phyloP scores from a whole-genome alignment of 1,140 invertebrate genomes.

The Augochlora pura region DNA sequence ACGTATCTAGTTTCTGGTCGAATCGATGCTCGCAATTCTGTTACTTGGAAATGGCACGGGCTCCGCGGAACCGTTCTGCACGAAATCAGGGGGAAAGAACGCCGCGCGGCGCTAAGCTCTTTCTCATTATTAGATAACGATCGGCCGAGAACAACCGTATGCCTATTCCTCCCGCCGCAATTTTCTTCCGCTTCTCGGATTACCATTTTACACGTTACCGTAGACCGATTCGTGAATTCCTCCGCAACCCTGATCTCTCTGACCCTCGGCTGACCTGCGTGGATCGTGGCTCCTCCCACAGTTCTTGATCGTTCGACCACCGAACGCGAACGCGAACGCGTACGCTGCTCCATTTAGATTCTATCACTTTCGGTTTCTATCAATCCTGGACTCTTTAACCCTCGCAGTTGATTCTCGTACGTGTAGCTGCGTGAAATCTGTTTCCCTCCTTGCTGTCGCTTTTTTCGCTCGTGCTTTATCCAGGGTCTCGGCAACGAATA shows the following conservation, averaged over 20 bases:
- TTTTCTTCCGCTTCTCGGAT: neutral
- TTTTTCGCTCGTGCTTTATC: too few species aligned
- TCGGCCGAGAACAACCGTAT: neutral
- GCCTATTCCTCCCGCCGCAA: constrained; percentile 3
- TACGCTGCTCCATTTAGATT: too few species aligned
- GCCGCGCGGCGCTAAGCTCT: neutral
- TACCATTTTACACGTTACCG: neutral
- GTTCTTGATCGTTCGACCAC: neutral
- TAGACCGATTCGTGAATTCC: neutral
- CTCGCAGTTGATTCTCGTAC: too few species aligned
- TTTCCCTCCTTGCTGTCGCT: too few species aligned
- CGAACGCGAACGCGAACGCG: too few species aligned
- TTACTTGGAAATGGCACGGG: constrained; percentile 34
- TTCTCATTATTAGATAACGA: constrained; percentile 36
- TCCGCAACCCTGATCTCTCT: neutral
- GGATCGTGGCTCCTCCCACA: neutral
- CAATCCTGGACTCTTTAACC: too few species aligned
- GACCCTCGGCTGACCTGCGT: too few species aligned
- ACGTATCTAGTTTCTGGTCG: constrained; percentile 43
- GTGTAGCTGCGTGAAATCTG: too few species aligned
- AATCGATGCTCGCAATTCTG: constrained; percentile 45
- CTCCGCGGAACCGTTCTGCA: constrained; percentile 23
- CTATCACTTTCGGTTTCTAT: too few species aligned
- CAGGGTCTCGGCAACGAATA: too few species aligned
- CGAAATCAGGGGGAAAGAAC: constrained; percentile 12